Evolutionary conservation across 92 coral and sea anemone species (phyloP).

Genomic region (Siderastrea siderea): DNA sequence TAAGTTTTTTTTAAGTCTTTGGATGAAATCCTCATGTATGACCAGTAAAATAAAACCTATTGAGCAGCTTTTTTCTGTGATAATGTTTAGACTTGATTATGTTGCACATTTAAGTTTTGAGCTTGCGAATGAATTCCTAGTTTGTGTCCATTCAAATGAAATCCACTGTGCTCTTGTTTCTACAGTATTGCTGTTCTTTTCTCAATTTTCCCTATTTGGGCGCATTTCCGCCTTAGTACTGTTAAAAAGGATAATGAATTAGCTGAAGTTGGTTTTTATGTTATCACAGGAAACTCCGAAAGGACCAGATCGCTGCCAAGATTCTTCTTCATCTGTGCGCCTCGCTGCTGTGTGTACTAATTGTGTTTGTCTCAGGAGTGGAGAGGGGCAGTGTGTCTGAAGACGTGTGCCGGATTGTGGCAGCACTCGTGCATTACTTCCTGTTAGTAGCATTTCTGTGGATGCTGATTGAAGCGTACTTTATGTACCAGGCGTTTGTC

Average conservation of each 20-base stretch:
- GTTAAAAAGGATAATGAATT: not conserved
- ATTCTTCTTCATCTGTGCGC: conserved; percentile 94
- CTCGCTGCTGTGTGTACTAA: conserved; percentile 90
- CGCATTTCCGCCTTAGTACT: not conserved
- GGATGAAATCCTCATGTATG: too few relatives aligned
- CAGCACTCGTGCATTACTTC: conserved; percentile 91
- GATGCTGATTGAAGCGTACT: conserved; percentile 97
- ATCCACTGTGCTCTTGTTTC: too few relatives aligned
- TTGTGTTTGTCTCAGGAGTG: conserved; percentile 91
- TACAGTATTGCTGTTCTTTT: too few relatives aligned
- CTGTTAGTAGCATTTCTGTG: conserved; percentile 93
- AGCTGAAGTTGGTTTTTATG: not conserved
- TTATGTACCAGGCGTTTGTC: conserved; percentile 97
- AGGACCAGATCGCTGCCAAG: conserved; percentile 94
- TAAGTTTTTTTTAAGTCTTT: too few relatives aligned
- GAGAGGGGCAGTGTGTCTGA: conserved; percentile 84
- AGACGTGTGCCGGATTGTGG: conserved; percentile 88
- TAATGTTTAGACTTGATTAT: too few relatives aligned
- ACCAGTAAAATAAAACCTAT: too few relatives aligned
- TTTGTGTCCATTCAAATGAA: too few relatives aligned
- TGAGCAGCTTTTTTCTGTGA: too few relatives aligned
- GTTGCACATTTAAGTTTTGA: too few relatives aligned
- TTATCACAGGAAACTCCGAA: conserved; percentile 88
- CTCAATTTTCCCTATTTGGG: too few relatives aligned
- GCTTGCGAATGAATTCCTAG: too few relatives aligned